Base-by-base conservation (phyloP, 2,888 invertebrate species). In the Eupsilia transversa region DNA sequence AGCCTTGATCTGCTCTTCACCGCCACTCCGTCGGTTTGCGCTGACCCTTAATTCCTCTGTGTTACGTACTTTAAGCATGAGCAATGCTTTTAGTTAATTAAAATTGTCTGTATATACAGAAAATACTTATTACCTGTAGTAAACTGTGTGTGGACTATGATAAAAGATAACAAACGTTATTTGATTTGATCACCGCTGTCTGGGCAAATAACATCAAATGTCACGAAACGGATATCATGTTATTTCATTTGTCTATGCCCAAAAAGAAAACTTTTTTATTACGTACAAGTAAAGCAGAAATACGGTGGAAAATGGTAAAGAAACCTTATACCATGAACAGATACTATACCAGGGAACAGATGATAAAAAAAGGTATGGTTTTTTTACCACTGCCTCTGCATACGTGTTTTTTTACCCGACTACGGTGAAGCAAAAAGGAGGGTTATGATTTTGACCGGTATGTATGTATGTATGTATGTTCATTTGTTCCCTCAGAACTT, bases 151-250 rank as follows among this genome's bases (percentile, higher is more conserved):
- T 56, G 14, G n/a, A 54, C 54, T 14, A 14, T 54, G 14, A 54
- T 38, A 52, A 61, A 68, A 27, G 17, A 23, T 43, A 54, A 70
- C 17, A 73, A 73, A 30, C 12, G 17, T 54, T 49, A 67, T 60
- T 73, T 27, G 33, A 54, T 66, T 66, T 49, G 35, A 27, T 57
- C 35, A 27, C 46, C 52, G 70, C 43, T 70, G 27, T 61, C 35
- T 46, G 30, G 27, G 61, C 20, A 61, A 61, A 74, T 30, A 70
- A 70, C 43, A 70, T 61, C 54, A 65, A 56, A 65, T 61, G 14
- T 54, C 49, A 46, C 46, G 3, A 23, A 52, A 10, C 35, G 35
- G 52, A 35, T 61, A 17, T 23, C 27, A 27, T 12, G 43, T 43
- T 54, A 54, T 56, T 56, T 73, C 27, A 61, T 54, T 23, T 61